phyloP scores from a whole-genome alignment of 2,797 vertebrate genomes.

The Schizopygopsis pylzovi region DNA sequence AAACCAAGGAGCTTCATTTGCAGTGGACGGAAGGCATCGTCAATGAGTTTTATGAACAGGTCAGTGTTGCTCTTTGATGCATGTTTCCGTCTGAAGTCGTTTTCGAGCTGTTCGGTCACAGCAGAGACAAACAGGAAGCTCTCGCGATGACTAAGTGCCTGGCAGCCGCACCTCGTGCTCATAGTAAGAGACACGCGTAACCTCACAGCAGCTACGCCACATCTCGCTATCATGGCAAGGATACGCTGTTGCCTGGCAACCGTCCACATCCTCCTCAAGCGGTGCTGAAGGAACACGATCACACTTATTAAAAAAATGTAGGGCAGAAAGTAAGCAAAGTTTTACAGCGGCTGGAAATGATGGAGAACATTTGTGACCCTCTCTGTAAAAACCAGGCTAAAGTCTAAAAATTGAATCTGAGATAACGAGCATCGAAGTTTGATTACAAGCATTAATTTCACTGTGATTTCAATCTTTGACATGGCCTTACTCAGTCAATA shows the following conservation, averaged over 20 bases:
- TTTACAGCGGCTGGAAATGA: not conserved
- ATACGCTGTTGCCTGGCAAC: constrained; percentile 54
- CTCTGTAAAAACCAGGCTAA: too few species aligned
- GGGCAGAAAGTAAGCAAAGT: constrained; percentile 12
- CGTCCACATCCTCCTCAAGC: constrained; percentile 28
- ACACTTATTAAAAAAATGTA: constrained; percentile 30
- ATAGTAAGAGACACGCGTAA: not conserved
- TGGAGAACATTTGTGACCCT: too few species aligned
- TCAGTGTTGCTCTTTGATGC: constrained; percentile 60
- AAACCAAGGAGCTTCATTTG: constrained; percentile 93
- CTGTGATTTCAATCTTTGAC: too few species aligned
- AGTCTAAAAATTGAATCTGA: too few species aligned
- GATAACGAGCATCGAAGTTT: too few species aligned
- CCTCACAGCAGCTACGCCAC: not conserved
- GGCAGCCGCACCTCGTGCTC: not conserved
- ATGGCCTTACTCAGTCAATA: too few species aligned
- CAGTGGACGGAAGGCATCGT: constrained; percentile 98
- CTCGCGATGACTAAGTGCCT: not conserved
- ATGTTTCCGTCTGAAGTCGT: not conserved
- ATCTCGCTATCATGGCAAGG: constrained; percentile 17
- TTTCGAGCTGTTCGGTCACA: not conserved
- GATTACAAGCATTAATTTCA: too few species aligned
- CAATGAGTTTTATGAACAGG: constrained; percentile 99
- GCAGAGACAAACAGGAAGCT: not conserved
- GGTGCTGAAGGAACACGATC: constrained; percentile 22